These are phyloP conservation scores for Natator depressus DNA, from an alignment of 2,113 vertebrate genomes.

Conservation along the genomic window DNA sequence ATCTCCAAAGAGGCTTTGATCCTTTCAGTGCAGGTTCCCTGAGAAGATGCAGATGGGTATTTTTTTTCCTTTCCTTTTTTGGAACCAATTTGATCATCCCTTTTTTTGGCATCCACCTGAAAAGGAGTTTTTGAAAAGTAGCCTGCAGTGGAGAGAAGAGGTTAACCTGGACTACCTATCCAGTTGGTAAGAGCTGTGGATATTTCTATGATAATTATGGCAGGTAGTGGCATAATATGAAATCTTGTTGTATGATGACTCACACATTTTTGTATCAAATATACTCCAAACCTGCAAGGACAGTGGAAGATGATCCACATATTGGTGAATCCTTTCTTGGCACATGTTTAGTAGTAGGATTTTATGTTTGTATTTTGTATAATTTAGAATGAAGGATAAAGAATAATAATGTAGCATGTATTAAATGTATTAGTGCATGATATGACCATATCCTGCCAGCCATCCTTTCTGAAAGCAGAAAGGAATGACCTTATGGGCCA, in stretches of 20 bases:
- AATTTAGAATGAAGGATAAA: too few species aligned
- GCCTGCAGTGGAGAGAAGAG: background rate
- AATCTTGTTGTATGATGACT: background rate
- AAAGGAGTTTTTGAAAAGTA: background rate
- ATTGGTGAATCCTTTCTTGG: background rate
- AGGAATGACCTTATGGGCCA: too few species aligned
- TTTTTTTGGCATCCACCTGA: background rate
- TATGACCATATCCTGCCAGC: too few species aligned
- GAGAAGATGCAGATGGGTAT: background rate
- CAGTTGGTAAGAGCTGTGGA: background rate
- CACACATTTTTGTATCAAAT: background rate
- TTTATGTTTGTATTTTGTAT: too few species aligned
- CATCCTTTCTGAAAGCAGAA: too few species aligned
- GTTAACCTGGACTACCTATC: background rate
- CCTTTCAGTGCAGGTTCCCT: background rate
- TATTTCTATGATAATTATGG: background rate
- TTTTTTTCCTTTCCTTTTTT: background rate
- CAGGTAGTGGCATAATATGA: background rate
- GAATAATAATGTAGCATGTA: too few species aligned
- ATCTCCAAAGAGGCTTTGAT: background rate
- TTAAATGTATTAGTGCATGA: too few species aligned
- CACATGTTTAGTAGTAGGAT: too few species aligned
- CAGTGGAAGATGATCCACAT: background rate
- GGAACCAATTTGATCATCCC: background rate
- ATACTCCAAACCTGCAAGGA: background rate